Evolutionary conservation across 2,888 invertebrate species (phyloP).

Genomic region (Baronia brevicornis): DNA sequence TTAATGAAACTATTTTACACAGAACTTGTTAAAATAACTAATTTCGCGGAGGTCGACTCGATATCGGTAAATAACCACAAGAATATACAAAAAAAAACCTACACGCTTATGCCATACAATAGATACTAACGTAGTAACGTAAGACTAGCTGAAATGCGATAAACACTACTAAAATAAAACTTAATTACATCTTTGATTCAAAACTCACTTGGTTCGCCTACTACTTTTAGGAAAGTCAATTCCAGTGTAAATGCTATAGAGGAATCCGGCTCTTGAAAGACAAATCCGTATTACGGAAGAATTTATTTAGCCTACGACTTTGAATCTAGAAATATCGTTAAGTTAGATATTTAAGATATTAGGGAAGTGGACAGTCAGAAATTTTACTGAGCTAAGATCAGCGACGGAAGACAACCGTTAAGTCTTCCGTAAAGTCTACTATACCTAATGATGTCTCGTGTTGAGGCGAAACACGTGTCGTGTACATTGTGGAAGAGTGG

Average conservation of each 20-base stretch:
- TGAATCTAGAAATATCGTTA: too few relatives aligned
- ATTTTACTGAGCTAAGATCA: too few relatives aligned
- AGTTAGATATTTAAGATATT: too few relatives aligned
- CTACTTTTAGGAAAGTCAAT: conserved; percentile 58
- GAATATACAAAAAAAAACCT: conserved; percentile 64
- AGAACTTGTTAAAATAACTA: conserved; percentile 50
- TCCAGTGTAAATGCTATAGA: conserved; percentile 55
- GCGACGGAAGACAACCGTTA: too few relatives aligned
- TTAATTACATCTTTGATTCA: conserved; percentile 74
- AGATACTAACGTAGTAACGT: conserved; percentile 65
- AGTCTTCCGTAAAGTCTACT: too few relatives aligned
- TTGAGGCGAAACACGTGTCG: too few relatives aligned
- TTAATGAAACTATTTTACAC: conserved; percentile 55
- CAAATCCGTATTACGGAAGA: conserved; percentile 31
- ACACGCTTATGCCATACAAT: conserved; percentile 56
- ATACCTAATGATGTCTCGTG: too few relatives aligned
- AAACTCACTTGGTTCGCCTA: conserved; percentile 69
- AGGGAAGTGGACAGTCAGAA: too few relatives aligned
- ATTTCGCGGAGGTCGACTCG: conserved; percentile 39
- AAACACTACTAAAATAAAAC: conserved; percentile 68
- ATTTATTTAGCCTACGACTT: too few relatives aligned
- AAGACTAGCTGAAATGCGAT: conserved; percentile 75
- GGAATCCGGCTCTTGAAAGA: conserved; percentile 47
- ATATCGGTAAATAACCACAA: conserved; percentile 49
- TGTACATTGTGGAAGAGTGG: too few relatives aligned